Percentiles rank a stretch among this genome's conserved stretches.
Evolutionary conservation across 2,113 vertebrate genomes (phyloP).

Genomic region (Syngnathus typhle): DNA sequence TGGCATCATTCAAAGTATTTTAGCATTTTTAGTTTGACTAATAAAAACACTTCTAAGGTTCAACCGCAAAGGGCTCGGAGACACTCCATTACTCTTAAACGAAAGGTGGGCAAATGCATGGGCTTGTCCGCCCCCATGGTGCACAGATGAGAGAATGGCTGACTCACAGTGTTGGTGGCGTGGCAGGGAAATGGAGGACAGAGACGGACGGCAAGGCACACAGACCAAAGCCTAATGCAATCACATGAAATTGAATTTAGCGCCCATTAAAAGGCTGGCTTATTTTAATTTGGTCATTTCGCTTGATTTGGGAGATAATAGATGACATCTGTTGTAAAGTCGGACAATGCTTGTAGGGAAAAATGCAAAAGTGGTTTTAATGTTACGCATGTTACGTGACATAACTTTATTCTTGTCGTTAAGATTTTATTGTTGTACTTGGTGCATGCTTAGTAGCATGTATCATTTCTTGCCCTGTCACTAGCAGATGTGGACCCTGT

Average conservation of each 20-base stretch:
- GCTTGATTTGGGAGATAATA: constrained; percentile 19
- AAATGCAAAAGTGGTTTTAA: no score
- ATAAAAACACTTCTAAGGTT: constrained; percentile 40
- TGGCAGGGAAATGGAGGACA: constrained; percentile 54
- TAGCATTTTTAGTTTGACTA: constrained; percentile 36
- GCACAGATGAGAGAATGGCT: constrained; percentile 58
- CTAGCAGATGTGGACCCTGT: neutral
- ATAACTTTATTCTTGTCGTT: neutral
- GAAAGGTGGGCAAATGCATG: constrained; percentile 46
- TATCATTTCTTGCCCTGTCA: constrained; percentile 2
- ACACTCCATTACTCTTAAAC: constrained; percentile 38
- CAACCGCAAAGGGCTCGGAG: constrained; percentile 34
- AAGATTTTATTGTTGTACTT: neutral
- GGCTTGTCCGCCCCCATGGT: constrained; percentile 1
- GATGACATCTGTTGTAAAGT: neutral
- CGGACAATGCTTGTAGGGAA: no score
- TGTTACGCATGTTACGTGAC: neutral
- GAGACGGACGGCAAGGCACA: constrained; percentile 16
- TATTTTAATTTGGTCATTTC: constrained; percentile 39
- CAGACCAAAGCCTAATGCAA: constrained; percentile 46
- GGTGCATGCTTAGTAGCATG: neutral
- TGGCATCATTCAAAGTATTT: constrained; percentile 44
- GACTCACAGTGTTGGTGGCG: constrained; percentile 55
- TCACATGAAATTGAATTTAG: constrained; percentile 53
- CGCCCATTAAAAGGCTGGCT: constrained; percentile 35